Evolutionary conservation across 1,140 invertebrate species (phyloP).

Genomic region (Euura lappo): DNA sequence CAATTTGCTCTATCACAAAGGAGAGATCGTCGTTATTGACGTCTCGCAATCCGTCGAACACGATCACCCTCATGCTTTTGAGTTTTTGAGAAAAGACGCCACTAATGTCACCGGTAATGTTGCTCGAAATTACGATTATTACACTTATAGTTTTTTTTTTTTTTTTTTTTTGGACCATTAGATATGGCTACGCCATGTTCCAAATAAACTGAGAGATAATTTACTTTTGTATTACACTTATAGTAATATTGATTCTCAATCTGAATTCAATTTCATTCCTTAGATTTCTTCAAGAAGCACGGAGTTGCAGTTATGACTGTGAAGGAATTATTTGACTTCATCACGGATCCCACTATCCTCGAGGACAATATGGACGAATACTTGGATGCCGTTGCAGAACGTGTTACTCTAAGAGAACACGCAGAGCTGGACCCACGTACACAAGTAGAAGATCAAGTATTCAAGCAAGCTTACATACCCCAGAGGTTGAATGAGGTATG

Average conservation of each 20-base stretch:
- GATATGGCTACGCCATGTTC: no score
- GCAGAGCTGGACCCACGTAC: constrained; percentile 72
- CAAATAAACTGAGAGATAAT: constrained; percentile 12
- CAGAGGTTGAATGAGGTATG: constrained; percentile 88
- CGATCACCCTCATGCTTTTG: constrained; percentile 93
- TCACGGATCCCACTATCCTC: constrained; percentile 88
- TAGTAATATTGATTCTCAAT: constrained; percentile 3
- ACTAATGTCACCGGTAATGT: constrained; percentile 80
- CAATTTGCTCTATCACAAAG: constrained; percentile 88
- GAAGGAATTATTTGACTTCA: constrained; percentile 94
- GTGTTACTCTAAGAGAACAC: constrained; percentile 65
- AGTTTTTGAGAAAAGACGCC: constrained; percentile 95
- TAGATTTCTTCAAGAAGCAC: constrained; percentile 90
- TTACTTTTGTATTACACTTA: constrained; percentile 14
- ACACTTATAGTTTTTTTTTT: constrained; percentile 6
- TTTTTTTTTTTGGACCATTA: no score
- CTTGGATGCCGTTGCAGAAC: constrained; percentile 74
- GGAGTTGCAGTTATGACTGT: constrained; percentile 89
- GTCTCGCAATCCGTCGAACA: constrained; percentile 98
- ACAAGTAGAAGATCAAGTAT: constrained; percentile 86
- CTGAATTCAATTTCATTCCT: constrained; percentile 39
- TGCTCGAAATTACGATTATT: constrained; percentile 10
- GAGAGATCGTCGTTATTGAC: constrained; percentile 90
- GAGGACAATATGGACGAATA: constrained; percentile 83
- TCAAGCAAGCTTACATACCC: constrained; percentile 94